Base-by-base conservation (phyloP, 2,888 invertebrate genomes). In the Calameuta filiformis region DNA sequence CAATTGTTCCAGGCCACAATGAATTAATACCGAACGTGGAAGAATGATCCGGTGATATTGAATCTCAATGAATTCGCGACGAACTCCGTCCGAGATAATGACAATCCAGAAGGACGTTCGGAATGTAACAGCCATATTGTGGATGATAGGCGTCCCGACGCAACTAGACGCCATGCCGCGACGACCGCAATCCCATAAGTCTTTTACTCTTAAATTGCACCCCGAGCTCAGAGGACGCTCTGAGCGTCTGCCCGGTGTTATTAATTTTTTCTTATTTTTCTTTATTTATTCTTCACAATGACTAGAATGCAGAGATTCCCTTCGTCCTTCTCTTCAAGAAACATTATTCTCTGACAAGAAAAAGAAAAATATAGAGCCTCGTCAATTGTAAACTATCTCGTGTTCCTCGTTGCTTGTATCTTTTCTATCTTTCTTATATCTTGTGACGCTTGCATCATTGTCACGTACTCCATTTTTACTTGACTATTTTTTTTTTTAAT, bases 281-380 rank as follows among this genome's bases (percentile, higher is more conserved):
- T 56, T 56, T 23, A 56, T 56, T 56, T 56, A 56, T 56, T 56
- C 56, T 56, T 56, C 56, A 56, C 56, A 56, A 56, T 83, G 81
- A 81, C 82, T 83, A 83, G 81, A 81, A 82, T 79, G 71, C 81
- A 79, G 81, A 80, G 82, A 80, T 81, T 78, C 74, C 76, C 76
- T 68, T 56, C 56, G 56, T 56, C 56, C 56, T 56, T 56, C 56
- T 56, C 69, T 73, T 76, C 79, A 68, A 75, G 75, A 71, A 73
- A 35, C 74, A 33, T 34, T n/a, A 73, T 73, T n/a, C 35, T 69
- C 71, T 75, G 35, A 73, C 75, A 35, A 34, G 56, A 6, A 69
- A 69, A 73, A 35, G 31, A 56, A 37, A 75, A 68, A 11, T n/a
- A 73, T 75, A 23, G 34, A 76, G 79, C 69, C 56, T 71, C 56